Percentiles rank a stretch among this genome's conserved stretches.
These are phyloP conservation scores for Brachionus asplanchnoidis DNA, from an alignment of 1,140 invertebrate species.

Conservation along the genomic window DNA sequence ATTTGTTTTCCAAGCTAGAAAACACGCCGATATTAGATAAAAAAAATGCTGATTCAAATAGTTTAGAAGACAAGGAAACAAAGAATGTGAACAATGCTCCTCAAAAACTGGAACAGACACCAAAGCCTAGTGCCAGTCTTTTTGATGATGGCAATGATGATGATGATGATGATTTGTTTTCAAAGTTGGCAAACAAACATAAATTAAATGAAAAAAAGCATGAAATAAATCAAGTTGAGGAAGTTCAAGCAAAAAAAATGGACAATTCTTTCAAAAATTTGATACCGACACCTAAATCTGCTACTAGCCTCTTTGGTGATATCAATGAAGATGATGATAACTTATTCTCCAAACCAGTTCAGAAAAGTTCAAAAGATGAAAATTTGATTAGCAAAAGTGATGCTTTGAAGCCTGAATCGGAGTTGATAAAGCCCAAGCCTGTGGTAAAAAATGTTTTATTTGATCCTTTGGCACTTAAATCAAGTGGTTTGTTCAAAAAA, in stretches of 20 bases:
- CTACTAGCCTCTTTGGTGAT: neutral
- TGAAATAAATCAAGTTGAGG: neutral
- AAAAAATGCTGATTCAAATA: neutral
- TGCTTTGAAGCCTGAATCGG: neutral
- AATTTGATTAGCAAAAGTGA: neutral
- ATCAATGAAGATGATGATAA: neutral
- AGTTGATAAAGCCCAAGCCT: neutral
- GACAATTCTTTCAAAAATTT: neutral
- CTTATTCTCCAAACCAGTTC: neutral
- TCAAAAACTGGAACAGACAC: no score
- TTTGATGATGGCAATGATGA: neutral
- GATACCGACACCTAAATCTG: neutral
- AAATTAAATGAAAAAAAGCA: neutral
- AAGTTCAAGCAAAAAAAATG: neutral
- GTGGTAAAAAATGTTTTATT: conserved; percentile 1
- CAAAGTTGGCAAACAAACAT: neutral
- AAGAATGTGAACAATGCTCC: neutral
- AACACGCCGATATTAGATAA: neutral
- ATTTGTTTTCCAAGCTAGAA: neutral
- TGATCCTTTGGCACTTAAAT: conserved; percentile 25
- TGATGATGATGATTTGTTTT: neutral
- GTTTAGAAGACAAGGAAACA: neutral
- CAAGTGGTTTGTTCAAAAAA: conserved; percentile 35
- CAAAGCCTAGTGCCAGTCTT: neutral
- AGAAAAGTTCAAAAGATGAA: neutral